A percentile compares a stretch with the other conserved stretches of the same genome.
These are phyloP conservation scores for Danionella cerebrum DNA, from an alignment of 2,113 vertebrate genomes.

Conservation along the genomic window DNA sequence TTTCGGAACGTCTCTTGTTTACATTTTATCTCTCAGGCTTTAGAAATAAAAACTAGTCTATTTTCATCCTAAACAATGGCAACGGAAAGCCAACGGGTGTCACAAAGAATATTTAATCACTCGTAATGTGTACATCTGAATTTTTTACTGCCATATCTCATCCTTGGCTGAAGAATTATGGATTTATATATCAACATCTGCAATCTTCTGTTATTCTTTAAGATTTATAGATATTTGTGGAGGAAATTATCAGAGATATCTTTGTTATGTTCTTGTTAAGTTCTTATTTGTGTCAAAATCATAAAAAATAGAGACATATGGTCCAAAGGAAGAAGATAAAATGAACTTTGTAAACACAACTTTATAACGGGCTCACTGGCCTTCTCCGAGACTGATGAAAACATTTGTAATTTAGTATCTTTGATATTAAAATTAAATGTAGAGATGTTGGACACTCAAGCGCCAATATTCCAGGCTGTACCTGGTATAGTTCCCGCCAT, in stretches of 20 bases:
- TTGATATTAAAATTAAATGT: no score
- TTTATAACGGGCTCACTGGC: no score
- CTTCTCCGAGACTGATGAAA: no score
- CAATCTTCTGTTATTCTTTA: not conserved
- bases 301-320: not conserved
- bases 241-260: not conserved
- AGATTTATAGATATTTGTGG: not conserved
- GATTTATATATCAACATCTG: not conserved
- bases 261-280: not conserved
- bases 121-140: not conserved
- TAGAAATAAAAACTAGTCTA: not conserved
- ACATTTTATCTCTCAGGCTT: not conserved
- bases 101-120: not conserved
- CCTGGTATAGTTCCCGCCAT: no score
- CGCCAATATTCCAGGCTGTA: no score
- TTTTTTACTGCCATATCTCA: not conserved
- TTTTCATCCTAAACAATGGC: not conserved
- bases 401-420: no score
- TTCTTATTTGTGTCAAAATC: not conserved
- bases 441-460: no score
- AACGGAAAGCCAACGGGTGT: not conserved
- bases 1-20: conserved; percentile 24
- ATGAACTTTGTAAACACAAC: not conserved
- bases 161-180: not conserved
- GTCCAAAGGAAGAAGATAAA: not conserved